phyloP scores from a whole-genome alignment of 1,140 invertebrate genomes.

The Oncopodura yosiiana region DNA sequence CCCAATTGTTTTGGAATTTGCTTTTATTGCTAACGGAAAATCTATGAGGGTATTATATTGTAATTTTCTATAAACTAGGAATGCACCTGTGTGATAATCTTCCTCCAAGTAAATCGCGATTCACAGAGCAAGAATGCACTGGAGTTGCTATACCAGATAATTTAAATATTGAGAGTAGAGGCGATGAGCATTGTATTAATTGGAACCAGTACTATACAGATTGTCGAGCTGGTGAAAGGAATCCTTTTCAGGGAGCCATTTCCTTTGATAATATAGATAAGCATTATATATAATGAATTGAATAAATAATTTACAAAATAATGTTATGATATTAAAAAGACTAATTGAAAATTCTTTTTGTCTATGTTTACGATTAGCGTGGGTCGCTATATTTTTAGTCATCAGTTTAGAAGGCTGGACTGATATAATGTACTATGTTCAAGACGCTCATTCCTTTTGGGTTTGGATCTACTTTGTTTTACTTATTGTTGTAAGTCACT shows the following conservation, averaged over 20 bases:
- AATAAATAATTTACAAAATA: too few species aligned
- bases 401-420: conserved; percentile 63
- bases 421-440: conserved; percentile 99
- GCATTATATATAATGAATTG: too few species aligned
- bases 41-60: neutral
- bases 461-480: conserved; percentile 99
- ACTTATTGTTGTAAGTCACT: conserved; percentile 84
- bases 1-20: too few species aligned
- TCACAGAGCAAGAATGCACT: conserved; percentile 52
- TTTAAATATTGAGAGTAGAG: conserved; percentile 35
- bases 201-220: conserved; percentile 99
- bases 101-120: conserved; percentile 63
- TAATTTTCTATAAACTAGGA: conserved; percentile 11
- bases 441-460: conserved; percentile 99
- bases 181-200: conserved; percentile 54
- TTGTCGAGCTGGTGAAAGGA: conserved; percentile 81
- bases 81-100: conserved; percentile 87
- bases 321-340: too few species aligned
- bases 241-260: conserved; percentile 98
- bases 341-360: too few species aligned
- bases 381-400: conserved; percentile 99
- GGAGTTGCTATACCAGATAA: conserved; percentile 39
- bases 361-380: too few species aligned
- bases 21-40: too few species aligned
- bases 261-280: conserved; percentile 84